Conservation (phyloP, 2,797 vertebrate species). For the Rachycentron canadum region DNA sequence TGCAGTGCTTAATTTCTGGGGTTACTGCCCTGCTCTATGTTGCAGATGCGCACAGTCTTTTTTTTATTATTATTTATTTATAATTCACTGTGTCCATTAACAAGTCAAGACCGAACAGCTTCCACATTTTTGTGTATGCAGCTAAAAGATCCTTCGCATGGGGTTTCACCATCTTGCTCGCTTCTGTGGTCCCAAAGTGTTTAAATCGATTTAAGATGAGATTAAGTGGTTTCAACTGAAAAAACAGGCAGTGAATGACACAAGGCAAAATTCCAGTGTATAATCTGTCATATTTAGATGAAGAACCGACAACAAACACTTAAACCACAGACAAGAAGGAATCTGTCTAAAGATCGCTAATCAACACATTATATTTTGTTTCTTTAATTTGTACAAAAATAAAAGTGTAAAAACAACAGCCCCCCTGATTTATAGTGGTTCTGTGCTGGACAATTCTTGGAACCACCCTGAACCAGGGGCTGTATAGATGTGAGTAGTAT, state of each 20-base stretch:
- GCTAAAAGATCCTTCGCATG: conserved; percentile 30
- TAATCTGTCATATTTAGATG: conserved; percentile 50
- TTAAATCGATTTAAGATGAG: conserved; percentile 60
- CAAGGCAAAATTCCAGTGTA: conserved; percentile 39
- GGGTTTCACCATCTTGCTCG: conserved; percentile 26
- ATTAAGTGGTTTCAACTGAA: conserved; percentile 65
- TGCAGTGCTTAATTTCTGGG: neutral
- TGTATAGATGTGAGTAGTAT: neutral
- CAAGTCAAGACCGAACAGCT: conserved; percentile 32
- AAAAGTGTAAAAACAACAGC: too few species aligned
- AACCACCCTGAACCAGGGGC: too few species aligned
- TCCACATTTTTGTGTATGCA: conserved; percentile 44
- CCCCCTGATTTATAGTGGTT: too few species aligned
- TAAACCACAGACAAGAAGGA: conserved; percentile 15
- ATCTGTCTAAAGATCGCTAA: too few species aligned
- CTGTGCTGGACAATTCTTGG: too few species aligned
- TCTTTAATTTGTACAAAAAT: too few species aligned
- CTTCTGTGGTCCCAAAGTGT: conserved; percentile 41
- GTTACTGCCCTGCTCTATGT: neutral
- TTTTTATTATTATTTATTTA: neutral
- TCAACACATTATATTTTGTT: too few species aligned
- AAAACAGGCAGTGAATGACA: conserved; percentile 54
- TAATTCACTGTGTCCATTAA: conserved; percentile 45
- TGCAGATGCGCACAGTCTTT: neutral
- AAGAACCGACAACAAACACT: conserved; percentile 41